phyloP scores from a whole-genome alignment of 2,113 vertebrate genomes.

The Piaya cayana region DNA sequence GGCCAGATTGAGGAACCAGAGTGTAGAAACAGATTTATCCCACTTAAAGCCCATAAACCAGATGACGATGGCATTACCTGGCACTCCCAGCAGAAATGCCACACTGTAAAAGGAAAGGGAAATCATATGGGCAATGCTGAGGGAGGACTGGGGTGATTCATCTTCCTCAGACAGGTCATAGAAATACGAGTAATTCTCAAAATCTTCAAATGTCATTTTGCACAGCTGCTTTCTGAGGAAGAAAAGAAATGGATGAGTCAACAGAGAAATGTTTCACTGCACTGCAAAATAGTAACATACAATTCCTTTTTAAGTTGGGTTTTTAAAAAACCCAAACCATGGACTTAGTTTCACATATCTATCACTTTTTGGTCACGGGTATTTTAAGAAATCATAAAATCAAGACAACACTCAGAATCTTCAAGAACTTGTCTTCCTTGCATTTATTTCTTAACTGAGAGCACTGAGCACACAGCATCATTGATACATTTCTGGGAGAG shows the following conservation, averaged over 20 bases:
- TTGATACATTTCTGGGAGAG: not conserved
- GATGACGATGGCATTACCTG: constrained; percentile 91
- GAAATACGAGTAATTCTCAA: constrained; percentile 75
- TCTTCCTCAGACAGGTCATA: constrained; percentile 68
- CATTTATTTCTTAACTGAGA: not conserved
- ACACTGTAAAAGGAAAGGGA: constrained; percentile 87
- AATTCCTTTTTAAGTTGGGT: not conserved
- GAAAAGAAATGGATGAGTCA: not conserved
- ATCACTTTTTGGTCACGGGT: not conserved
- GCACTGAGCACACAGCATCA: not conserved
- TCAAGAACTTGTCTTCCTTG: not conserved
- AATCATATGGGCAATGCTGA: constrained; percentile 81
- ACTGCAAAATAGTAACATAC: not conserved
- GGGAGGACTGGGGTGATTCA: constrained; percentile 54
- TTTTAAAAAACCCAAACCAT: not conserved
- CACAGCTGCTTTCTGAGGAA: constrained; percentile 12
- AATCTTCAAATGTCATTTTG: constrained; percentile 72
- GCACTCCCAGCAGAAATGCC: constrained; percentile 87
- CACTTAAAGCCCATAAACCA: constrained; percentile 91
- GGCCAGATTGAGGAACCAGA: constrained; percentile 94
- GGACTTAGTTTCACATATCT: not conserved
- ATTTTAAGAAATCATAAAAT: not conserved
- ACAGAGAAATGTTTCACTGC: not conserved
- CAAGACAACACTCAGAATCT: not conserved
- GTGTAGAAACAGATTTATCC: constrained; percentile 87